Base-by-base conservation (phyloP, 2,888 invertebrate species). In the Chrysomela aeneicollis region DNA sequence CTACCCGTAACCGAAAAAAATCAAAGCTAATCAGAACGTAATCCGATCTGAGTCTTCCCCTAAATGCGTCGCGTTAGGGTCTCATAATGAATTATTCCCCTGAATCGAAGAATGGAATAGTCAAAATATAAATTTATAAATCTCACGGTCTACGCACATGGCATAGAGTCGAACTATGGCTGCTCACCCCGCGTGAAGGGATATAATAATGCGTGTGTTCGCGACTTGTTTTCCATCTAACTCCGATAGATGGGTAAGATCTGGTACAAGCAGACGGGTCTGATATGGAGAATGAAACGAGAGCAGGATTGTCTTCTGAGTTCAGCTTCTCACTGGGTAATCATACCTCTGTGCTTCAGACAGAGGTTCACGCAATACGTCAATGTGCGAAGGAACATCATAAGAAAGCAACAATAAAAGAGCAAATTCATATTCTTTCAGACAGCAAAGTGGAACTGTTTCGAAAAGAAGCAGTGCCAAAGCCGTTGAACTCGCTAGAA, bases 71-170 rank as follows among this genome's bases (percentile, higher is more conserved):
- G 69, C 68, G 72, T 75, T 71, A 71, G 70, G 64, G 69, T 69
- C 67, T 69, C 61, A 72, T 74, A 77, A 80, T 82, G 81, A 82
- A 82, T 82, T 80, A 81, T 77, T 70, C 73, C 79, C 79, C 79
- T 77, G 79, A 80, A 80, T 79, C 79, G 78, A 74, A 77, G 77
- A 78, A 80, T 78, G 78, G 78, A 79, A 82, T 82, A 82, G 82
- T 82, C 82, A 83, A 83, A 83, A 83, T 83, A 82, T 81, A 82
- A 82, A 82, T 82, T 82, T 82, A 82, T 83, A 83, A 83, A 83
- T 83, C 82, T 82, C 81, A 82, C 80, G 82, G 81, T 80, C 76
- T 74, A 74, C 74, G 74, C 78, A 70, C 74, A 71, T 66, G 73
- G 73, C 73, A 67, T 66, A 67, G 66, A 73, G 55, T 66, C 66